These are phyloP conservation scores for Pseudomyrmex concolor DNA, from an alignment of 1,140 invertebrate species.

Conservation along the genomic window DNA sequence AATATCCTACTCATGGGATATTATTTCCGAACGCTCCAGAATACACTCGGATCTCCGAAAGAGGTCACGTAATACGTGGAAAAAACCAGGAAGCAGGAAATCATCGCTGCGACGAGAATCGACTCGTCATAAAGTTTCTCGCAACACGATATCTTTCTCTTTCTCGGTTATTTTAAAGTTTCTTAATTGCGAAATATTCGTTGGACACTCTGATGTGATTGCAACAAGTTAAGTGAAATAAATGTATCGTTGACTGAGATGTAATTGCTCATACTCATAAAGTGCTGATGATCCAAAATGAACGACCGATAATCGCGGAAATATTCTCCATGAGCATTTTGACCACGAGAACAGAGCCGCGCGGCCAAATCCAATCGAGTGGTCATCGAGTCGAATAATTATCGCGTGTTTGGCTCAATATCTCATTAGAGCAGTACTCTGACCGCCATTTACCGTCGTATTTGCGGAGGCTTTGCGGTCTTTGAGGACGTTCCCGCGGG, in stretches of 20 bases:
- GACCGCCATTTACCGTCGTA: constrained; percentile 34
- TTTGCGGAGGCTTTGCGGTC: constrained; percentile 58
- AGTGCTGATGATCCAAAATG: not conserved
- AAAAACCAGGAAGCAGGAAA: constrained; percentile 66
- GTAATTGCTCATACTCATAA: not conserved
- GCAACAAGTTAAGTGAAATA: not conserved
- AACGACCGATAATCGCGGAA: no score
- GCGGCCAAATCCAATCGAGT: not conserved
- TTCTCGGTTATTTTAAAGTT: not conserved
- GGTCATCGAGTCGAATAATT: constrained; percentile 61
- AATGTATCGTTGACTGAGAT: not conserved
- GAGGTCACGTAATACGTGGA: constrained; percentile 67
- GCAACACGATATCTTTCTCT: not conserved
- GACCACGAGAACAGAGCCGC: not conserved
- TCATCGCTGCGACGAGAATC: constrained; percentile 13
- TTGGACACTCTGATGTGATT: not conserved
- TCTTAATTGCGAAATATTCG: not conserved
- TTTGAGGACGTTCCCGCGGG: not conserved
- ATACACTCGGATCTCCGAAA: constrained; percentile 66
- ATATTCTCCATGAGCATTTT: not conserved
- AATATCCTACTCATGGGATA: constrained; percentile 72
- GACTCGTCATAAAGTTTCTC: not conserved
- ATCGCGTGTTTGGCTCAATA: constrained; percentile 50
- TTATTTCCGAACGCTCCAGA: constrained; percentile 74
- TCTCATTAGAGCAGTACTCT: constrained; percentile 50